Evolutionary conservation across 37 sponge, comb jelly and placozoan species (phyloP), one percentile per base, ranked within the genome.

Genomic region (Beroe ovata): DNA sequence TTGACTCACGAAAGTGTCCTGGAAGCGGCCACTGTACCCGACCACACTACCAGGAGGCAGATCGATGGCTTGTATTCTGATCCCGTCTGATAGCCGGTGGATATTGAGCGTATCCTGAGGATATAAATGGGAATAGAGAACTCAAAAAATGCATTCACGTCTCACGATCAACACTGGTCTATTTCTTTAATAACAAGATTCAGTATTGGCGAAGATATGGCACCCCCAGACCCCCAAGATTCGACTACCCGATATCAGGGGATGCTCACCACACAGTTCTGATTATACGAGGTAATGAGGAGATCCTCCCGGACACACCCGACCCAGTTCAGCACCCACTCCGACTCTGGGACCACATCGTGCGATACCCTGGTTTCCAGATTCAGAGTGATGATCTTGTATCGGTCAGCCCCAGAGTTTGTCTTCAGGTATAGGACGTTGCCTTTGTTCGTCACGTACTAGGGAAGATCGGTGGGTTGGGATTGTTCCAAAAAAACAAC

Each of bases 361-460:
- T 42, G 14, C 35, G 36, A 30, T 11, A 16, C 54, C 54, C 54
- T 47, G 60, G 91, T 69, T 33, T 60, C 91, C 88, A 96, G 88
- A 64, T 94, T 91, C 90, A 96, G 88, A n/a, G 91, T 92, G 22
- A 94, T 60, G 37, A 96, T 71, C 11, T 90, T 88, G 66, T 96
- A 96, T 4, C 89, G 71, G 16, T 94, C 89, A n/a, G 94, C 93
- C 18, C 91, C 61, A 62, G 35, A 91, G 91, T 95, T 93, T 6
- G 97, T 97, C 62, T 89, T 90, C 35, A 97, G 32, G 18, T 93
- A 92, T 69, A 97, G 91, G 0, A 92, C 33, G 4, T 62, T 60
- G 0, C 93, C 95, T 8, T 95, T 90, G 54, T 97, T 95, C 42
- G 92, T 60, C 28, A 97, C 91, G 88, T 92, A 94, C 94, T 94